phyloP scores from a whole-genome alignment of 2,797 vertebrate species.

The Philypnodon macrostomus region DNA sequence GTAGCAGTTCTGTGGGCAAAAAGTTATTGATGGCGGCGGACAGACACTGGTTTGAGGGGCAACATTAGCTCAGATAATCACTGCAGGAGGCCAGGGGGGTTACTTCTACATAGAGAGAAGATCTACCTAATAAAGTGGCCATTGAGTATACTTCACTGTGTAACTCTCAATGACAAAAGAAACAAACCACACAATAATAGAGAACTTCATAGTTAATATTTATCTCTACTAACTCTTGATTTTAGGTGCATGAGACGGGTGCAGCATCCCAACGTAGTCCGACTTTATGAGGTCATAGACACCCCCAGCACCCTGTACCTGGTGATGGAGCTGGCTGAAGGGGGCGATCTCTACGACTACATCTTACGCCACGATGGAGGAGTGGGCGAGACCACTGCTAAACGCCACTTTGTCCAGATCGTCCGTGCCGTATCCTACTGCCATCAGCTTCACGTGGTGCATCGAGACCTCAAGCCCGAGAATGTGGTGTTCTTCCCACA shows the following conservation, averaged over 20 bases:
- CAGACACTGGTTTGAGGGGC: no score
- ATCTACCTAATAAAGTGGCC: no score
- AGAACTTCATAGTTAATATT: no score
- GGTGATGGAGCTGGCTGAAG: slow-evolving; percentile 87
- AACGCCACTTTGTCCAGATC: slow-evolving; percentile 86
- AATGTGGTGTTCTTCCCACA: slow-evolving; percentile 89
- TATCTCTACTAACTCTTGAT: not conserved
- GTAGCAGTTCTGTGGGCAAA: no score
- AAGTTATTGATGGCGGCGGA: no score
- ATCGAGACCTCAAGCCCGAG: slow-evolving; percentile 88
- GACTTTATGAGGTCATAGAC: slow-evolving; percentile 88
- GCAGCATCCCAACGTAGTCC: slow-evolving; percentile 89
- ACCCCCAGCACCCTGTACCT: slow-evolving; percentile 87
- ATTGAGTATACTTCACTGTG: no score
- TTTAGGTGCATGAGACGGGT: slow-evolving; percentile 85
- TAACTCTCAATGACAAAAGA: no score
- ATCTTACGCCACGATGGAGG: slow-evolving; percentile 85
- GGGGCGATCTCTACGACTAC: slow-evolving; percentile 88
- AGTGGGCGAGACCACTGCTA: slow-evolving; percentile 78
- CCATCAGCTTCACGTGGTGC: slow-evolving; percentile 86
- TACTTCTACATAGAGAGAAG: no score
- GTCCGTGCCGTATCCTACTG: slow-evolving; percentile 86
- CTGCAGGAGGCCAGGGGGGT: no score
- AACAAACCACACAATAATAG: no score
- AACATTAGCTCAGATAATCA: no score